Conservation (phyloP, 2,888 invertebrate genomes). For the Phortica okadai region DNA sequence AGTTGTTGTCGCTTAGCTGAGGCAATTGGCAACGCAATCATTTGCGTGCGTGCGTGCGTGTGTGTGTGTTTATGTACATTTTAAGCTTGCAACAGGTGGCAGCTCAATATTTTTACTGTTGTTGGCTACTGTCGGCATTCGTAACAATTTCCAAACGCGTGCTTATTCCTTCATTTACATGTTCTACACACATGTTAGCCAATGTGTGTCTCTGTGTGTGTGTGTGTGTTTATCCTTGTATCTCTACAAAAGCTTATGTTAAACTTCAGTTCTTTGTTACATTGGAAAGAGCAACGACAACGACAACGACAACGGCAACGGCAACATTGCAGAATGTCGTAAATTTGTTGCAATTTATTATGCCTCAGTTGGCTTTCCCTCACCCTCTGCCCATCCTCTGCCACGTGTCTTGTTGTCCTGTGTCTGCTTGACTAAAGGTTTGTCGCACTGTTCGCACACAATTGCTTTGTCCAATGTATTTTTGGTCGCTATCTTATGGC, state of each 20-base stretch:
- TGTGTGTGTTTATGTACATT: background rate
- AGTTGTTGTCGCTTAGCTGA: background rate
- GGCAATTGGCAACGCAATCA: background rate
- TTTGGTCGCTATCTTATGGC: too few species aligned
- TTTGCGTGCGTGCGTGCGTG: background rate
- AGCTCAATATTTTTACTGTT: constrained; percentile 8
- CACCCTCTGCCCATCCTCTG: background rate
- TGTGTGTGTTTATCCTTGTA: background rate
- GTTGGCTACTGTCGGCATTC: background rate
- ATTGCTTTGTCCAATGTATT: too few species aligned
- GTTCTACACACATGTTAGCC: background rate
- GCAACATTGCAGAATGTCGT: constrained; percentile 51
- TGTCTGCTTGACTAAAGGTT: too few species aligned
- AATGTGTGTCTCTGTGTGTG: background rate
- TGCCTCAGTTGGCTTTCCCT: constrained; percentile 5
- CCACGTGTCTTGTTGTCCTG: too few species aligned
- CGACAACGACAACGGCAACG: background rate
- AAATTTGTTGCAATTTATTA: constrained; percentile 52
- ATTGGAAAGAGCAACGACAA: background rate
- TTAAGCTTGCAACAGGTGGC: constrained; percentile 13
- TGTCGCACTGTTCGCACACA: too few species aligned
- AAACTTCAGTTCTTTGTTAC: constrained; percentile 17
- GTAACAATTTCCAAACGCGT: constrained; percentile 2
- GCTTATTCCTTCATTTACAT: background rate
- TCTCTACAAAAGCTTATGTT: constrained; percentile 24